Evolutionary conservation across 2,797 vertebrate species (phyloP).

Genomic region (Menidia menidia): DNA sequence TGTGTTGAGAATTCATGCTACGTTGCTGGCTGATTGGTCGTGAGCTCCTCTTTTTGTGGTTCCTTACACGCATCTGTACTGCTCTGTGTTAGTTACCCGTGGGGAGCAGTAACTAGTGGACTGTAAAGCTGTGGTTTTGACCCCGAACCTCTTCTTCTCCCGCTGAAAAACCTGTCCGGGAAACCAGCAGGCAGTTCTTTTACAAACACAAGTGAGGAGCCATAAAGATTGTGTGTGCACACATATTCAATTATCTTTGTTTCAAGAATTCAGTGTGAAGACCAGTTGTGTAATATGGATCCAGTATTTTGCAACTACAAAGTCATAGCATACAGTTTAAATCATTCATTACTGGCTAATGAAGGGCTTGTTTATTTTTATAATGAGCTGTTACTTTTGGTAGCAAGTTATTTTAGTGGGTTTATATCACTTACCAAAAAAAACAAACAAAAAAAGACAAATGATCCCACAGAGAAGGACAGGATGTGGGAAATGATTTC

Average conservation of each 20-base stretch:
- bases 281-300: neutral
- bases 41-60: slow-evolving; percentile 57
- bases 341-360: neutral
- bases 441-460: no score
- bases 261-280: neutral
- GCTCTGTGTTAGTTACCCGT: slow-evolving; percentile 47
- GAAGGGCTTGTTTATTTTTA: neutral
- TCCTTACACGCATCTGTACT: slow-evolving; percentile 62
- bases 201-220: slow-evolving; percentile 28
- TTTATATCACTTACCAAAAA: no score
- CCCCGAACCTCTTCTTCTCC: slow-evolving; percentile 62
- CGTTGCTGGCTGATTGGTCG: slow-evolving; percentile 72
- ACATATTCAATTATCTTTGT: neutral
- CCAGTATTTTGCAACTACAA: neutral
- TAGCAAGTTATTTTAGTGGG: no score
- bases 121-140: slow-evolving; percentile 55
- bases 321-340: neutral
- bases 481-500: no score
- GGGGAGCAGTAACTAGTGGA: slow-evolving; percentile 61
- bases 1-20: slow-evolving; percentile 63
- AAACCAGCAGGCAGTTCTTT: slow-evolving; percentile 45
- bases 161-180: slow-evolving; percentile 34
- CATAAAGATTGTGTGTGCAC: neutral
- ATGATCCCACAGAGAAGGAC: no score
- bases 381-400: no score